Conservation (phyloP, 2,113 vertebrate species). For the Onychostoma macrolepis region DNA sequence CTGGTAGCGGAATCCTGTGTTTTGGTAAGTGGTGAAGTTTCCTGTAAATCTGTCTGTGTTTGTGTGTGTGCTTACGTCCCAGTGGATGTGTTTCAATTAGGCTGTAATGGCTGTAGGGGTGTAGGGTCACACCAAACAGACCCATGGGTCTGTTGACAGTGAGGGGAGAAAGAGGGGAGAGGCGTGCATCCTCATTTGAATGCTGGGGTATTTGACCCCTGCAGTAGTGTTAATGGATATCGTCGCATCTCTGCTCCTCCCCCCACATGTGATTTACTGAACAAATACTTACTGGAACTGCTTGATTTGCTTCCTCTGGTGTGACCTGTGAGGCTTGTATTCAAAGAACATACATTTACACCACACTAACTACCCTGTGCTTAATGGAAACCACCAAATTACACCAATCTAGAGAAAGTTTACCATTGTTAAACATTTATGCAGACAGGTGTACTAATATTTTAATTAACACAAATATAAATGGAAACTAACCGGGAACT, state of each 20-base stretch:
- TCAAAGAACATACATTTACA: background rate
- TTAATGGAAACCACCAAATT: background rate
- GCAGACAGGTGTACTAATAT: background rate
- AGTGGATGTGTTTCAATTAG: constrained; percentile 54
- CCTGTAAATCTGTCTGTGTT: constrained; percentile 59
- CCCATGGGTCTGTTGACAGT: constrained; percentile 58
- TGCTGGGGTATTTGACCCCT: constrained; percentile 53
- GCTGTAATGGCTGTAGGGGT: constrained; percentile 57
- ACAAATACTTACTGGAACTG: constrained; percentile 56
- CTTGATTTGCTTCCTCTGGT: constrained; percentile 21
- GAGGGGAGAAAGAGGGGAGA: constrained; percentile 23
- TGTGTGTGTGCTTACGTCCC: constrained; percentile 58
- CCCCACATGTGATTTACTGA: constrained; percentile 33
- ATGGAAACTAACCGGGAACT: background rate
- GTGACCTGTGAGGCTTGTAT: background rate
- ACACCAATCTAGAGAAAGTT: background rate
- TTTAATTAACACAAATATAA: background rate
- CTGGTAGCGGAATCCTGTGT: constrained; percentile 39
- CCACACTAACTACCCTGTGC: background rate
- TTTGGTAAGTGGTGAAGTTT: constrained; percentile 61
- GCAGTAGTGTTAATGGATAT: constrained; percentile 63
- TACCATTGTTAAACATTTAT: background rate
- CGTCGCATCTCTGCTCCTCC: constrained; percentile 40
- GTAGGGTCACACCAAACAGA: constrained; percentile 40
- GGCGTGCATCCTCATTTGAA: constrained; percentile 53